These are phyloP conservation scores for Urocynchramus pylzowi DNA, from an alignment of 2,113 vertebrate species.

Conservation along the genomic window DNA sequence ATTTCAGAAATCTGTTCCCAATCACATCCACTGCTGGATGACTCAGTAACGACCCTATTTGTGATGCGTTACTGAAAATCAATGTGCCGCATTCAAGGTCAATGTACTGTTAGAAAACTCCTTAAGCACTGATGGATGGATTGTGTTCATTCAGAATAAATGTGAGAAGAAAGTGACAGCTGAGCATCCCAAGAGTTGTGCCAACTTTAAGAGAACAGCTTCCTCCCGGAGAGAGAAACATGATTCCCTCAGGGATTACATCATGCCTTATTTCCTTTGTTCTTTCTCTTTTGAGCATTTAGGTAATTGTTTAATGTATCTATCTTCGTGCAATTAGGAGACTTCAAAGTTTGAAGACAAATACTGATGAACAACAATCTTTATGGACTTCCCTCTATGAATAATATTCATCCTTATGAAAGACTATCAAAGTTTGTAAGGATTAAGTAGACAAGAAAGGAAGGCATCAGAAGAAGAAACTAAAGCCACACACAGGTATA, in stretches of 20 bases:
- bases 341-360: constrained; percentile 35
- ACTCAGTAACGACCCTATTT: constrained; percentile 89
- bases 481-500: not conserved
- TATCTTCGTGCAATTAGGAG: constrained; percentile 42
- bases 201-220: constrained; percentile 65
- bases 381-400: constrained; percentile 8
- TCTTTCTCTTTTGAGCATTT: constrained; percentile 31
- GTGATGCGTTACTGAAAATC: constrained; percentile 92
- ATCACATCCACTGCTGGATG: constrained; percentile 87
- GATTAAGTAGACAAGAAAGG: not conserved
- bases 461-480: constrained; percentile 28
- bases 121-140: constrained; percentile 94
- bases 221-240: constrained; percentile 36
- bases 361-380: constrained; percentile 25
- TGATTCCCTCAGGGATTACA: constrained; percentile 34
- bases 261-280: constrained; percentile 48
- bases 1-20: constrained; percentile 94
- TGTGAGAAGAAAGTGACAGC: constrained; percentile 85
- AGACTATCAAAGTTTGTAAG: constrained; percentile 35
- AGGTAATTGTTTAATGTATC: constrained; percentile 49
- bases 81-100: constrained; percentile 95
- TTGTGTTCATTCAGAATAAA: constrained; percentile 81
- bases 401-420: constrained; percentile 3
- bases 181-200: constrained; percentile 66
- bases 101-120: constrained; percentile 98